Percentiles rank a stretch among this genome's conserved stretches.
phyloP scores from a whole-genome alignment of 2,797 vertebrate species.

The Acropternis orthonyx region DNA sequence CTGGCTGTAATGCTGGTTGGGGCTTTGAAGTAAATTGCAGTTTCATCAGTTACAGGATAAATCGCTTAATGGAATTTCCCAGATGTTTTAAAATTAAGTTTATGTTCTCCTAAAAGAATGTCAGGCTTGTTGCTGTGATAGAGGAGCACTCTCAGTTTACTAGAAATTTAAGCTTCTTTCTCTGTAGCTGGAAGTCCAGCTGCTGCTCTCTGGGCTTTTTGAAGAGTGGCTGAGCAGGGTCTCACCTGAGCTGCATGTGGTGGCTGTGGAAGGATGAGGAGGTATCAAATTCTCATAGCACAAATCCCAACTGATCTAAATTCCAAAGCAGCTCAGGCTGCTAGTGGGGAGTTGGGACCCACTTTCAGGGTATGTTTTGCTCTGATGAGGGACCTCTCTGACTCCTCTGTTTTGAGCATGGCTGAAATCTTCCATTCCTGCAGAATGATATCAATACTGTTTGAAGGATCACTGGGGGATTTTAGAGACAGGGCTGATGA shows the following conservation, averaged over 20 bases:
- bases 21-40: conserved; percentile 56
- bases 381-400: not conserved
- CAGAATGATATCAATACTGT: not conserved
- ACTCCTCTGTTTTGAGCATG: not conserved
- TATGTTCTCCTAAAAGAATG: conserved; percentile 24
- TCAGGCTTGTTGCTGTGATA: conserved; percentile 8
- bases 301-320: accelerated
- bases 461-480: not conserved
- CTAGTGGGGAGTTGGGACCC: not conserved
- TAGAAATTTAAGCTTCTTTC: not conserved
- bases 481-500: accelerated
- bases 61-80: conserved; percentile 53
- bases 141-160: not conserved
- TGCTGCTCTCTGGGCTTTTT: not conserved
- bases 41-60: conserved; percentile 62
- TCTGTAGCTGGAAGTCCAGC: not conserved
- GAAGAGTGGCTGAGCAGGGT: not conserved
- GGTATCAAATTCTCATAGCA: not conserved
- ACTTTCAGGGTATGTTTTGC: not conserved
- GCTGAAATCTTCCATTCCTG: not conserved
- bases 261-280: not conserved
- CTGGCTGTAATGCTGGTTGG: conserved; percentile 18
- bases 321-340: not conserved
- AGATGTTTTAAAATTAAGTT: conserved; percentile 51
- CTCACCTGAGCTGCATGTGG: accelerated